A percentile compares a stretch with the other conserved stretches of the same genome.
Conservation (phyloP, 2,113 vertebrate genomes). For the Leptobrachium leishanense region DNA sequence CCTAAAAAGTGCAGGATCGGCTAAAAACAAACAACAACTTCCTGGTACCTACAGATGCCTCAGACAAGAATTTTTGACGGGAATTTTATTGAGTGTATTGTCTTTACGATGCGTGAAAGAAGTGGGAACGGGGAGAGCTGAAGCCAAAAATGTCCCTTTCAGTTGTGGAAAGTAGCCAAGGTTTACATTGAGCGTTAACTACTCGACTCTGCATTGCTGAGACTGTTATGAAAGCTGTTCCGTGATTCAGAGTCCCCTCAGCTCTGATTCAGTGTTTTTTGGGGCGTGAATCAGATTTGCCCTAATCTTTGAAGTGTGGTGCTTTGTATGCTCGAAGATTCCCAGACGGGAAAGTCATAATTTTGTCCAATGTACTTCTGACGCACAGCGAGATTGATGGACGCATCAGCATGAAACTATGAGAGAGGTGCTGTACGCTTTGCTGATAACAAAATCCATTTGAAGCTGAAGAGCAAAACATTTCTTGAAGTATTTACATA, state of each 20-base stretch:
- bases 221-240: not conserved
- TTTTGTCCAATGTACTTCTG: not conserved
- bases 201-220: not conserved
- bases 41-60: no score
- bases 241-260: not conserved
- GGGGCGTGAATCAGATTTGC: constrained; percentile 26
- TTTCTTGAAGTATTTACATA: constrained; percentile 42
- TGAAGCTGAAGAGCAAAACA: constrained; percentile 37
- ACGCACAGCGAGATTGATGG: constrained; percentile 37
- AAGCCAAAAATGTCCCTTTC: not conserved
- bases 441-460: constrained; percentile 41
- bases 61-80: no score
- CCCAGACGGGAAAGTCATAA: constrained; percentile 36
- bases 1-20: no score
- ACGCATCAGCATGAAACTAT: constrained; percentile 9
- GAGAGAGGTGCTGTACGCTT: constrained; percentile 16
- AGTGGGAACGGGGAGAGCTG: no score
- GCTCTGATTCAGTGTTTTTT: not conserved
- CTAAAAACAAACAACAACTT: no score
- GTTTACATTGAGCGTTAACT: not conserved
- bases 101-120: no score
- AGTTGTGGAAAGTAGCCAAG: not conserved
- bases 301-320: constrained; percentile 12
- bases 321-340: constrained; percentile 28
- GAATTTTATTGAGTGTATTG: no score